phyloP scores from a whole-genome alignment of 2,797 vertebrate species.

The Microctenopoma steveboyesi region DNA sequence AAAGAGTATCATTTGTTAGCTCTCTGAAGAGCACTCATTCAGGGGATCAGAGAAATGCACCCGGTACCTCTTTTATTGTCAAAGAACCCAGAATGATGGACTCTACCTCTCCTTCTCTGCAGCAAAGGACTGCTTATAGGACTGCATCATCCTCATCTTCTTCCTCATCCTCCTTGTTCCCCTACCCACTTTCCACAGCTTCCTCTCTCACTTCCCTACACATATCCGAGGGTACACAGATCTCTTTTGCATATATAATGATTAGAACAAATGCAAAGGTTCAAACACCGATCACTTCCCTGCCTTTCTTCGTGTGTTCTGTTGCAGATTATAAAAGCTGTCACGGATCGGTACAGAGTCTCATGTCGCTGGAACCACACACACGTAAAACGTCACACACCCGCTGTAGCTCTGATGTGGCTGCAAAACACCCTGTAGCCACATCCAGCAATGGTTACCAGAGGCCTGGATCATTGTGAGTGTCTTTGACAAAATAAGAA shows the following conservation, averaged over 20 bases:
- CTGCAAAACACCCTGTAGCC: slow-evolving; percentile 83
- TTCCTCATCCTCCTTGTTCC: slow-evolving; percentile 85
- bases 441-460: slow-evolving; percentile 93
- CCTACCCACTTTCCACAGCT: slow-evolving; percentile 82
- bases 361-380: slow-evolving; percentile 87
- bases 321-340: slow-evolving; percentile 91
- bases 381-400: slow-evolving; percentile 54
- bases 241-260: background rate
- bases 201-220: slow-evolving; percentile 93
- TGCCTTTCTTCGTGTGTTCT: slow-evolving; percentile 6
- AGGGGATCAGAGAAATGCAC: slow-evolving; percentile 31
- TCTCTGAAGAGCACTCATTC: slow-evolving; percentile 66
- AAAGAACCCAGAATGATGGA: slow-evolving; percentile 43
- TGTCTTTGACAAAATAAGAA: background rate
- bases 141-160: slow-evolving; percentile 89
- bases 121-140: slow-evolving; percentile 81
- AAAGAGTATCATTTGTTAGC: slow-evolving; percentile 56
- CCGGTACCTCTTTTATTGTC: slow-evolving; percentile 17
- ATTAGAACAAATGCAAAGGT: background rate
- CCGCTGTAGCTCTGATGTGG: slow-evolving; percentile 82
- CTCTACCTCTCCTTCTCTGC: slow-evolving; percentile 73
- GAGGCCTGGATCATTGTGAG: slow-evolving; percentile 94
- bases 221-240: slow-evolving; percentile 83
- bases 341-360: slow-evolving; percentile 92
- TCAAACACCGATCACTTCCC: background rate